phyloP scores from a whole-genome alignment of 2,113 vertebrate species.

The Toxotes jaculatrix region DNA sequence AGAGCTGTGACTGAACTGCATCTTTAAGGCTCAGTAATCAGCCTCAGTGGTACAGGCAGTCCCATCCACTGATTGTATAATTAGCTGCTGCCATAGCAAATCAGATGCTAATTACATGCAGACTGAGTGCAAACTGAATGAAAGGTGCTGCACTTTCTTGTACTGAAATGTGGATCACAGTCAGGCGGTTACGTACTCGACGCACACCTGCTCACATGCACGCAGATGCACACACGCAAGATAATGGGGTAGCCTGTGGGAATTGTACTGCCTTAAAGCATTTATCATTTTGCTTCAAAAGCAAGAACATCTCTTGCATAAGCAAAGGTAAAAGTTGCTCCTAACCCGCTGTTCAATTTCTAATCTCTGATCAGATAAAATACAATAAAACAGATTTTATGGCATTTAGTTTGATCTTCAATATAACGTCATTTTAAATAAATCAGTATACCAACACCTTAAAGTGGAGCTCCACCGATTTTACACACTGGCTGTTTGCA shows the following conservation, averaged over 20 bases:
- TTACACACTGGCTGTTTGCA: too few relatives aligned
- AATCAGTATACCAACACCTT: neutral
- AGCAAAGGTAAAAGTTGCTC: neutral
- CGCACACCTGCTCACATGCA: conserved; percentile 9
- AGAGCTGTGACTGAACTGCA: neutral
- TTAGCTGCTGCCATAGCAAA: conserved; percentile 38
- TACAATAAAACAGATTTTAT: neutral
- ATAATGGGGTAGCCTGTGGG: neutral
- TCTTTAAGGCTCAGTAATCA: conserved; percentile 41
- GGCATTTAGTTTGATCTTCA: neutral
- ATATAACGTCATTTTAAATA: neutral
- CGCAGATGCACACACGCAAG: neutral
- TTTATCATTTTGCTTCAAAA: neutral
- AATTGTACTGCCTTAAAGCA: neutral
- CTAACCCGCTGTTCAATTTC: neutral
- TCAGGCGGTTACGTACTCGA: neutral
- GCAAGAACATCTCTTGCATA: neutral
- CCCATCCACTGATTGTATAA: conserved; percentile 33
- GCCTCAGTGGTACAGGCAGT: conserved; percentile 1
- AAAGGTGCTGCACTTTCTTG: neutral
- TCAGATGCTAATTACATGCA: conserved; percentile 52
- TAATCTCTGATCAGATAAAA: neutral
- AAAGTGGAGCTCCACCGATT: neutral
- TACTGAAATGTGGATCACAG: neutral
- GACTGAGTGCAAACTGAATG: conserved; percentile 11